Conservation (phyloP, 1,140 invertebrate genomes). For the Euwallacea fornicatus region DNA sequence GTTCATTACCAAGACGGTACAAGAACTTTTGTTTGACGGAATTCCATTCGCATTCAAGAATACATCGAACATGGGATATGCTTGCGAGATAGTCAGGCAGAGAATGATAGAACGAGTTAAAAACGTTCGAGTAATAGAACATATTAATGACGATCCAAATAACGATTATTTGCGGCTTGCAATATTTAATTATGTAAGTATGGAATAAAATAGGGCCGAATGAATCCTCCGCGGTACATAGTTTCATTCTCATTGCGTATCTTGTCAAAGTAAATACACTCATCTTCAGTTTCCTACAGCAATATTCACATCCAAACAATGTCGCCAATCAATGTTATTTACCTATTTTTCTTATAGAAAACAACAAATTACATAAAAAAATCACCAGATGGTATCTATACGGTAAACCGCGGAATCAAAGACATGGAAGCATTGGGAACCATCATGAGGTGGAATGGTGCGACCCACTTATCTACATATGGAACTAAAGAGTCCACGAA, state of each 20-base stretch:
- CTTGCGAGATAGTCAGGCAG: constrained; percentile 32
- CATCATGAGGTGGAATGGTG: constrained; percentile 59
- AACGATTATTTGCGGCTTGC: constrained; percentile 50
- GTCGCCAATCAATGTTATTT: not conserved
- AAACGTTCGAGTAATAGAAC: constrained; percentile 35
- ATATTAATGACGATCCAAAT: not conserved
- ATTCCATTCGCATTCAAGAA: constrained; percentile 28
- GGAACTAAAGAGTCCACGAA: constrained; percentile 32
- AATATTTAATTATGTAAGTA: constrained; percentile 59
- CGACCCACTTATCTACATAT: constrained; percentile 52
- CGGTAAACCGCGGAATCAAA: constrained; percentile 57
- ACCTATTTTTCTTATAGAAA: constrained; percentile 19
- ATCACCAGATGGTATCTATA: constrained; percentile 57
- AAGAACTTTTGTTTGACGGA: constrained; percentile 39
- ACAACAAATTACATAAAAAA: constrained; percentile 12
- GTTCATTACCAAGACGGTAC: constrained; percentile 34
- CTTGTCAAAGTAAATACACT: no score
- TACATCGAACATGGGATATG: constrained; percentile 16
- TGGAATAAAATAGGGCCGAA: not conserved
- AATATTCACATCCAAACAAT: no score
- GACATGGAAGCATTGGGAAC: constrained; percentile 56
- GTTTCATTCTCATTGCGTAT: not conserved
- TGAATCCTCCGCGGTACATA: not conserved
- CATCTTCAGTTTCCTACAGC: no score
- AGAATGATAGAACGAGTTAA: constrained; percentile 14